A percentile compares a stretch with the other conserved stretches of the same genome.
phyloP scores from a whole-genome alignment of 1,140 invertebrate species.

The Sminthurides bifidus region DNA sequence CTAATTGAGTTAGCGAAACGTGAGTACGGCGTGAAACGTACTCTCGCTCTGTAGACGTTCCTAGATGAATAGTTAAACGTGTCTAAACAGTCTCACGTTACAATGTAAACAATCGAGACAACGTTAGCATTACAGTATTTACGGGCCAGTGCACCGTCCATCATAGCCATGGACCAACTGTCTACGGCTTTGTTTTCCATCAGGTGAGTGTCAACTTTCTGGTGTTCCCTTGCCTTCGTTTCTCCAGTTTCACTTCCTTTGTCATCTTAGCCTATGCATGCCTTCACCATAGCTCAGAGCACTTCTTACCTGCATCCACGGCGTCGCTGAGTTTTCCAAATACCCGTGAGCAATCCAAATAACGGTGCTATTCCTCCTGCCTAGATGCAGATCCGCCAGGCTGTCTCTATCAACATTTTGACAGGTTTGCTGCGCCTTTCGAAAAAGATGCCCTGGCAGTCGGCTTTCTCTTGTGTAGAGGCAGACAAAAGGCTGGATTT shows the following conservation, averaged over 20 bases:
- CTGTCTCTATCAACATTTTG: slow-evolving; percentile 46
- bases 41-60: neutral
- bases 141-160: too few species aligned
- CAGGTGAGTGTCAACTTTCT: too few species aligned
- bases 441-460: slow-evolving; percentile 33
- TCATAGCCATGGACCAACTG: too few species aligned
- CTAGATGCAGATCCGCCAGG: slow-evolving; percentile 46
- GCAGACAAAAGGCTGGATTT: slow-evolving; percentile 42
- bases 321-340: slow-evolving; percentile 62
- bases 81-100: too few species aligned
- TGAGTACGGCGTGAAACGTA: neutral
- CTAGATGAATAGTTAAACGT: too few species aligned
- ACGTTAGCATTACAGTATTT: too few species aligned
- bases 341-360: slow-evolving; percentile 68
- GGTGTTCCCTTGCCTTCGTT: too few species aligned
- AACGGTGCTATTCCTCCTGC: slow-evolving; percentile 41
- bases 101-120: too few species aligned
- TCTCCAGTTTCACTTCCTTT: too few species aligned
- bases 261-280: too few species aligned
- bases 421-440: slow-evolving; percentile 26
- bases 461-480: slow-evolving; percentile 38
- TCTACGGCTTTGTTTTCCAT: too few species aligned
- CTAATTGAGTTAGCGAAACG: neutral
- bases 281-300: too few species aligned
- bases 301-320: slow-evolving; percentile 52